Conservation (phyloP, 2,888 invertebrate genomes). For the Parnassius smintheus region DNA sequence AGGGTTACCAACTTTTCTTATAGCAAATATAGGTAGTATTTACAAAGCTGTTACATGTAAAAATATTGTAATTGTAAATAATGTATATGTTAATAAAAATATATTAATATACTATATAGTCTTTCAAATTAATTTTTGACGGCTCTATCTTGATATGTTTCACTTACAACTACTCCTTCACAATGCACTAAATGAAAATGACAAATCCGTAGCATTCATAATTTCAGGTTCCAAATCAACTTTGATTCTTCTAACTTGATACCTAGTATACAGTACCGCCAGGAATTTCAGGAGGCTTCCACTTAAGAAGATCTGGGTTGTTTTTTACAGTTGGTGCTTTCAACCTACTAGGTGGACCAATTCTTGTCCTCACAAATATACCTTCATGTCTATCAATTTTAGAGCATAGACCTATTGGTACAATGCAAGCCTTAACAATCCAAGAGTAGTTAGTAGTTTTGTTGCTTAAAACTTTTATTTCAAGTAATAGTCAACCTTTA, state of each 20-base stretch:
- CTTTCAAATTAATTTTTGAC: constrained; percentile 41
- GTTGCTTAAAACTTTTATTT: no score
- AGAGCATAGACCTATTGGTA: constrained; percentile 82
- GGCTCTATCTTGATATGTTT: constrained; percentile 67
- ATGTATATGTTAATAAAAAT: no score
- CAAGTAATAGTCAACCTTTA: no score
- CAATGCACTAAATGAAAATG: constrained; percentile 48
- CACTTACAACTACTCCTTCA: constrained; percentile 54
- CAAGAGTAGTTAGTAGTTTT: constrained; percentile 83
- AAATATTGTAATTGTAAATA: no score
- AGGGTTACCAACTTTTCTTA: no score
- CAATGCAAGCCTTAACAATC: constrained; percentile 85
- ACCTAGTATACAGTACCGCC: constrained; percentile 80
- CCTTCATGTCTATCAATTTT: constrained; percentile 64
- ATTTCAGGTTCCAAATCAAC: constrained; percentile 48
- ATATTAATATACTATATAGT: no score
- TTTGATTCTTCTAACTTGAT: constrained; percentile 74
- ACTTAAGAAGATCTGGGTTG: constrained; percentile 59
- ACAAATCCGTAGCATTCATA: constrained; percentile 54
- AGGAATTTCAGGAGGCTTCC: constrained; percentile 73
- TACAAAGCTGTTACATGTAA: no score
- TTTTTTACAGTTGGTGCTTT: constrained; percentile 50
- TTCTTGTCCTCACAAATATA: constrained; percentile 79
- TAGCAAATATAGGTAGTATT: no score
- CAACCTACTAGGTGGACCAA: constrained; percentile 80